Conservation (phyloP, 1,140 invertebrate genomes). For the Atopsyche davidsoni region DNA sequence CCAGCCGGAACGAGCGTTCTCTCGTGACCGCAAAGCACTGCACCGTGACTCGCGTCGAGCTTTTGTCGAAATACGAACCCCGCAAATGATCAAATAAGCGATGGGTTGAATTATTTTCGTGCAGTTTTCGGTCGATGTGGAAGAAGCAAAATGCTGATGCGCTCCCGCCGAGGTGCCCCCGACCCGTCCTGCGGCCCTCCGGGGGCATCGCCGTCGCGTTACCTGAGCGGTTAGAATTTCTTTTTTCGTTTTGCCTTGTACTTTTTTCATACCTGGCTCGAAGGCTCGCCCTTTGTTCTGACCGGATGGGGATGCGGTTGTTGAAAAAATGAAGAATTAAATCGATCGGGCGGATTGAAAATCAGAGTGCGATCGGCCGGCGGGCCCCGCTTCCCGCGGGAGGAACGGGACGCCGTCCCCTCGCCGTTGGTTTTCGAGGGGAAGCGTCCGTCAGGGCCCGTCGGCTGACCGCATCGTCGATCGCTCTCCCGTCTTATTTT, state of each 20-base stretch:
- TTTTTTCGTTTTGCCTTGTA: conserved; percentile 4
- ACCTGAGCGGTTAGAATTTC: neutral
- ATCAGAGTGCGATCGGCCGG: conserved; percentile 17
- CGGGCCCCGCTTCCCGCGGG: conserved; percentile 11
- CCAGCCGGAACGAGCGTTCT: neutral
- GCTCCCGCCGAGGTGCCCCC: neutral
- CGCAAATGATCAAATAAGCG: too few species aligned
- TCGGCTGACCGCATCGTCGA: too few species aligned
- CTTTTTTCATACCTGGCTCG: too few species aligned
- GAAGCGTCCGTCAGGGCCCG: too few species aligned
- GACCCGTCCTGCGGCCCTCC: neutral
- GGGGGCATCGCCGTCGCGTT: neutral
- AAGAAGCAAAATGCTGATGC: neutral
- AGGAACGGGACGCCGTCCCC: neutral
- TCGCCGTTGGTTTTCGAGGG: too few species aligned
- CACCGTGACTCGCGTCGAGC: neutral
- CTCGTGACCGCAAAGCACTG: neutral
- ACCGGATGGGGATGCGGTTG: conserved; percentile 22
- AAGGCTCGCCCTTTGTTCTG: conserved; percentile 15
- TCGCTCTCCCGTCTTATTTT: too few species aligned
- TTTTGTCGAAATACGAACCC: too few species aligned
- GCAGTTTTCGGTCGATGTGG: neutral
- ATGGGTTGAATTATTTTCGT: neutral
- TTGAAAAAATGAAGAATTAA: conserved; percentile 20
- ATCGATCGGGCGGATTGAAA: conserved; percentile 19